Evolutionary conservation across 2,797 vertebrate species (phyloP), one percentile per base, ranked within the genome.

Genomic region (Smutsia gigantea): DNA sequence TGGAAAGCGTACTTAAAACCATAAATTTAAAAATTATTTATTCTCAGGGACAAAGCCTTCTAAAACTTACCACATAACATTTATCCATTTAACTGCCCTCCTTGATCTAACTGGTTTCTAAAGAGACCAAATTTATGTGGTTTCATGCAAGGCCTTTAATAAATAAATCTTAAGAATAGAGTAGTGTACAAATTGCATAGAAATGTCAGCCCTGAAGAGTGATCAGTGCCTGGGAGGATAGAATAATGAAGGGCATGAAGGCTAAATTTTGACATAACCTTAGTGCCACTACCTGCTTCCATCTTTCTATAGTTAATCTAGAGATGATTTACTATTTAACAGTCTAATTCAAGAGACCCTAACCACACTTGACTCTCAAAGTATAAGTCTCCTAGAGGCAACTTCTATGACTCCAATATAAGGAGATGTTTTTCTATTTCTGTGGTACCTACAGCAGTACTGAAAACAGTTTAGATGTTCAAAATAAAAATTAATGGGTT

Each of bases 131-230:
- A 97, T 96, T 96, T 97, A 95, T 97, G 92, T 96, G 53, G 37
- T 83, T 95, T 94, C 94, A 94, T 93, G 53, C 90, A 94, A 96
- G 90, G 87, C 12, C 92, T 95, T 89, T 96, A 95, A 90, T 81
- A 94, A 97, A 97, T 97, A 97, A 97, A 97, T 97, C 96, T 96
- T 88, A 89, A 78, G 55, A 93, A 86, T 53, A 93, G 83, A 94
- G 34, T 84, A 74, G 72, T 95, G 31, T 93, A 66, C 96, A 96
- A 97, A 97, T 97, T 97, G 82, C 64, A 77, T 23, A 87, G 71
- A 96, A 95, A 95, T 89, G 92, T 94, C 90, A 96, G 55, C 57
- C 57, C 87, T 77, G 82, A 96, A 88, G 57, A 96, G 72, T 61
- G 72, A 95, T 95, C 81, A 93, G 92, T 46, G 55, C 64, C 71